These are phyloP conservation scores for Apotomis betuletana DNA, from an alignment of 2,888 invertebrate genomes.

Conservation along the genomic window DNA sequence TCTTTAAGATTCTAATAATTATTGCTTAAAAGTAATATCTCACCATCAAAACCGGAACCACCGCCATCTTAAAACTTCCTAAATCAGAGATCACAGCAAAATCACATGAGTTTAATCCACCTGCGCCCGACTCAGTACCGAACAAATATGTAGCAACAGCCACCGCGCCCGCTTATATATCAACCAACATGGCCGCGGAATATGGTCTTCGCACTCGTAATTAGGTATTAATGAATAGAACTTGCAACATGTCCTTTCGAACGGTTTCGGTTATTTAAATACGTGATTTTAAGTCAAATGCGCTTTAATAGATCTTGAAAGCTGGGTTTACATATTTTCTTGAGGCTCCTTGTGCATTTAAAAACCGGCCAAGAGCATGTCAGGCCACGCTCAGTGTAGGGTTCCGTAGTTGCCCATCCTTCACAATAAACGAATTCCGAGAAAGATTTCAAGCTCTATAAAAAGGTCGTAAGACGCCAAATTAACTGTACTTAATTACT, in stretches of 20 bases:
- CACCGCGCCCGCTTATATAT: conserved; percentile 50
- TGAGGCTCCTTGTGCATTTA: no score
- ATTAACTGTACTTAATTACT: no score
- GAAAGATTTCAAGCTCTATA: no score
- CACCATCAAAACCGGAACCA: conserved; percentile 47
- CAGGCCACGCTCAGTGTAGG: no score
- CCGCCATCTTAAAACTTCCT: conserved; percentile 46
- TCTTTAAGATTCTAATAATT: no score
- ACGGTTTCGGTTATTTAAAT: conserved; percentile 28
- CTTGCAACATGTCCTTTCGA: conserved; percentile 13
- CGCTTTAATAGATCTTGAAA: not conserved
- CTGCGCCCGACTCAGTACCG: conserved; percentile 49
- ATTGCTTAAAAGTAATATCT: conserved; percentile 30
- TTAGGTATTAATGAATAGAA: conserved; percentile 14
- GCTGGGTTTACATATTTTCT: not conserved
- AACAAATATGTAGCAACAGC: conserved; percentile 46
- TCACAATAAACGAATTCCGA: no score
- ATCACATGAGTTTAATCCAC: conserved; percentile 55
- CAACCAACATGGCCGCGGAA: conserved; percentile 2
- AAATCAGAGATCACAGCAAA: conserved; percentile 52
- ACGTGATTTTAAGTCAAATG: not conserved
- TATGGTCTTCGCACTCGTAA: conserved; percentile 37
- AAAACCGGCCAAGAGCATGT: no score
- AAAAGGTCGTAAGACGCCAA: no score
- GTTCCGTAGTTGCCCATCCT: no score